Conservation (phyloP, 1,140 invertebrate genomes). For the Littorina saxatilis region DNA sequence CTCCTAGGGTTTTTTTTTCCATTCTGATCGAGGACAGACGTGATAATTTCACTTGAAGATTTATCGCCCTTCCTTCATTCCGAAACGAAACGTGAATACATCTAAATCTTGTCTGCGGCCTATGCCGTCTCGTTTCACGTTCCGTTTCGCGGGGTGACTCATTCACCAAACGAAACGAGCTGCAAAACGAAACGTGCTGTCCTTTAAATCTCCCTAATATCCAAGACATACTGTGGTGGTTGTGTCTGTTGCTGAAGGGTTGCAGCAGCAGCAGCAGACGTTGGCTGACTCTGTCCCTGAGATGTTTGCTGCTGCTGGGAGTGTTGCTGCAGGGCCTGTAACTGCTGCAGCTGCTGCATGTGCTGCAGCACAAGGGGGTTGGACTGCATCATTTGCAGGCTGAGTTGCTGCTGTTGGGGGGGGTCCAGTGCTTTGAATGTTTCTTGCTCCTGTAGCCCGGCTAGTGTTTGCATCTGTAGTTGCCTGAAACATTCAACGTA, state of each 20-base stretch:
- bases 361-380: conserved; percentile 19
- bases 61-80: too few relatives aligned
- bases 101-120: too few relatives aligned
- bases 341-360: conserved; percentile 18
- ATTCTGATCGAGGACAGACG: too few relatives aligned
- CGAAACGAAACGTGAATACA: too few relatives aligned
- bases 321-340: conserved; percentile 18
- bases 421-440: conserved; percentile 20
- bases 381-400: conserved; percentile 21
- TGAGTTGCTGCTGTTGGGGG: conserved; percentile 10
- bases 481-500: background rate
- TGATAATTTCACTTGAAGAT: too few relatives aligned
- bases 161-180: too few relatives aligned
- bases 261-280: background rate
- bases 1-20: too few relatives aligned
- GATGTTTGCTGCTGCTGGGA: conserved; percentile 11
- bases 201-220: too few relatives aligned
- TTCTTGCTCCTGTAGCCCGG: conserved; percentile 19
- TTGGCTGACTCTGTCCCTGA: background rate
- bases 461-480: conserved; percentile 15
- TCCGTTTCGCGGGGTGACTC: too few relatives aligned
- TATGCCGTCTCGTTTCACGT: too few relatives aligned
- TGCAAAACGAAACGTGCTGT: too few relatives aligned
- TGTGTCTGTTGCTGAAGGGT: background rate
- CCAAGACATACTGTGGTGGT: background rate